A percentile compares a stretch with the other conserved stretches of the same genome.
Conservation (phyloP, 2,113 vertebrate genomes). For the Octodon degus region DNA sequence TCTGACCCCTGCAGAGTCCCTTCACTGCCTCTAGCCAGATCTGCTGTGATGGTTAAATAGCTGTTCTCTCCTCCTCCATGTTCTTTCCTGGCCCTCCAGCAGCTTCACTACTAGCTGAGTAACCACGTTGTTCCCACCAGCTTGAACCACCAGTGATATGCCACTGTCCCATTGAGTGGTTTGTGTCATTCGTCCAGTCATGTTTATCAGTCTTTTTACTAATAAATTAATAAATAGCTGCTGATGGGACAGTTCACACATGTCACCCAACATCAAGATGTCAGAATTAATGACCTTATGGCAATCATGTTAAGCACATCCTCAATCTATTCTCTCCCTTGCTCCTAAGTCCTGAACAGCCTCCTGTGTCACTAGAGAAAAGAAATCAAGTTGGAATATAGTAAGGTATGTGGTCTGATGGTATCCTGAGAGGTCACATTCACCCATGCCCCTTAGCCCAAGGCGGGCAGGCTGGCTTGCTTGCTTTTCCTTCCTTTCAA, state of each 20-base stretch:
- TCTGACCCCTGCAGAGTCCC: background rate
- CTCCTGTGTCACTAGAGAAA: background rate
- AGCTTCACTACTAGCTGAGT: background rate
- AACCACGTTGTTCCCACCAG: background rate
- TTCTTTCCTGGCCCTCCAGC: background rate
- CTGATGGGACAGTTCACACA: background rate
- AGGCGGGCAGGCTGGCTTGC: background rate
- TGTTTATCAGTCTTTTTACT: background rate
- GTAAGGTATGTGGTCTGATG: background rate
- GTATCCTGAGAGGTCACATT: background rate
- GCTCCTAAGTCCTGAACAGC: conserved; percentile 41
- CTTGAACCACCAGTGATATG: background rate
- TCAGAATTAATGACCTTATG: background rate
- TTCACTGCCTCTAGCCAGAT: background rate
- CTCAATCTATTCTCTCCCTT: background rate
- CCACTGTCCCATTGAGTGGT: background rate
- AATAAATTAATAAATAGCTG: background rate
- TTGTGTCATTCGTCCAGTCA: background rate
- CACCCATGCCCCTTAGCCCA: background rate
- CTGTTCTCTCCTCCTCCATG: background rate
- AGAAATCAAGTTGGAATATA: background rate
- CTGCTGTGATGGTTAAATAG: background rate
- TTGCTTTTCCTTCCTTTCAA: background rate
- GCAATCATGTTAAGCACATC: background rate
- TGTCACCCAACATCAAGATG: background rate